Base-by-base conservation (phyloP, 2,113 vertebrate species). In the Corythornis vintsioides region DNA sequence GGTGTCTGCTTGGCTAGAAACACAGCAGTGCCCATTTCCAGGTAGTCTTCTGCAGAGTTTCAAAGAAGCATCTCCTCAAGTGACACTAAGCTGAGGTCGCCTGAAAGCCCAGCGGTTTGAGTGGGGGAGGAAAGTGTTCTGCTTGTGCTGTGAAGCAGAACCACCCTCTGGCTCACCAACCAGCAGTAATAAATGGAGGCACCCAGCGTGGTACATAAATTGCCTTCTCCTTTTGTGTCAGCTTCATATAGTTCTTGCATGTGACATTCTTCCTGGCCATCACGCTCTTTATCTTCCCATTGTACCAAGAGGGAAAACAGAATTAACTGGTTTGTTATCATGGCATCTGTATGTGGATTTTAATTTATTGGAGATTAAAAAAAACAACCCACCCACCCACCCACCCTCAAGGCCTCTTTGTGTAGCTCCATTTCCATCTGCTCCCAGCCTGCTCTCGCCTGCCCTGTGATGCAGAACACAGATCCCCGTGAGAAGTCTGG, bases 61-160 rank as follows among this genome's bases (percentile, higher is more conserved):
- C 45, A 50, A 31, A 14, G 42, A n/a, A 84, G 9, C 57, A 31
- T 52, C n/a, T 47, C 73, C 66, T 73, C 53, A 81, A 64, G 52
- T 81, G 65, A 21, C 4, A 9, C 35, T 26, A 10, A 91, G 22
- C 0, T 1, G 61, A 73, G 48, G 29, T 56, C 29, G 47, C 29
- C 55, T 92, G 78, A 47, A 80, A 87, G 86, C 76, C 15, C 73
- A 38, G 6, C 0, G 14, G 9, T 83, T 56, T 59, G 56, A 63
- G 66, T 70, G 43, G 47, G 50, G 25, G 52, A 92, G n/a, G 11
- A 50, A 66, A 87, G 64, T 1, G 40, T 87, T 92, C 81, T 87
- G 43, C 82, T 92, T 89, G 87, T 45, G 71, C 88, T 89, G 10
- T 83, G 88, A 85, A 89, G 92, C 94, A 91, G 93, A 96, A 95